Evolutionary conservation across 2,888 invertebrate genomes (phyloP).

Genomic region (Idaea dimidiata): DNA sequence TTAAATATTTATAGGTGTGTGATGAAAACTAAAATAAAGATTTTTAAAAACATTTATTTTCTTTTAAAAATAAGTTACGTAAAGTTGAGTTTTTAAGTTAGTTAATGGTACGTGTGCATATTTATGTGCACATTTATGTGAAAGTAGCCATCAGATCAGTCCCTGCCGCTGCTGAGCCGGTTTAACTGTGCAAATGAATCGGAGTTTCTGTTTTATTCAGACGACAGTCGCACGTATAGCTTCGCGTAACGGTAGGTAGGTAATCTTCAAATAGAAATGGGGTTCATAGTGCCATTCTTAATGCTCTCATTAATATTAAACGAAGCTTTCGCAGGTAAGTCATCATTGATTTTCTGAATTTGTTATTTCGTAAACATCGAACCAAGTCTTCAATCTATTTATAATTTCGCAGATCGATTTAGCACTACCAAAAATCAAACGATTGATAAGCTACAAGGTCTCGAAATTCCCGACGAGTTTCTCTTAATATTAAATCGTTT

Average conservation of each 20-base stretch:
- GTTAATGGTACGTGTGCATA: conserved; percentile 6
- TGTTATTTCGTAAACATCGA: not conserved
- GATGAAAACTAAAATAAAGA: conserved; percentile 2
- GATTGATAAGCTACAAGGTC: conserved; percentile 25
- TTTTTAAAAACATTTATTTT: not conserved
- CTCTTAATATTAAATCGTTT: conserved; percentile 47
- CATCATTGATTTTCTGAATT: not conserved
- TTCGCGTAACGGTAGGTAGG: conserved; percentile 35
- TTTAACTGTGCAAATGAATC: conserved; percentile 58
- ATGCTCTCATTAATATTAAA: conserved; percentile 25
- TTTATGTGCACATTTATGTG: conserved; percentile 36
- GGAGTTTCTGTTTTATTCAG: conserved; percentile 57
- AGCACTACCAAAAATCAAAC: conserved; percentile 28
- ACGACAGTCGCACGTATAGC: conserved; percentile 51
- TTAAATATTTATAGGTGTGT: not conserved
- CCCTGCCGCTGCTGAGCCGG: conserved; percentile 61
- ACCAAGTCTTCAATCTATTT: not conserved
- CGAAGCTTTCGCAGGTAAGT: conserved; percentile 23
- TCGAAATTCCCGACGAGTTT: conserved; percentile 58
- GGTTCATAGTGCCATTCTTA: conserved; percentile 30
- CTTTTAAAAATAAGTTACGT: not conserved
- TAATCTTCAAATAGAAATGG: conserved; percentile 13
- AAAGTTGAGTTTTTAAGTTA: no score
- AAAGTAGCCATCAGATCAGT: conserved; percentile 56
- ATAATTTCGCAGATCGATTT: conserved; percentile 25